These are phyloP conservation scores for Gracilinanus agilis DNA, from an alignment of 2,113 vertebrate genomes.

Conservation along the genomic window DNA sequence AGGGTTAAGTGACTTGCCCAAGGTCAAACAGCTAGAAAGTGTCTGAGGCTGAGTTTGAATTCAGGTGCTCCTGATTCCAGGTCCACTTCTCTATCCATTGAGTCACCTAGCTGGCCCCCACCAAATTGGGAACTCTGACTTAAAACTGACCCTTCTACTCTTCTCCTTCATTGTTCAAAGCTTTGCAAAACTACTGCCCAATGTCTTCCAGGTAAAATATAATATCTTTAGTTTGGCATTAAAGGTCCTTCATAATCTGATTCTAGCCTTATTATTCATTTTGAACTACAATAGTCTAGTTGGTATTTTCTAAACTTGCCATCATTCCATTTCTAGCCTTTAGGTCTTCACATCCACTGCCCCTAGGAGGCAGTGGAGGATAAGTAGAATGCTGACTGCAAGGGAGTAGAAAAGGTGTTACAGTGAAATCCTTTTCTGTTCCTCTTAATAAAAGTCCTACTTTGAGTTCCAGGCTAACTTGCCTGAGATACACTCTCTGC, in stretches of 20 bases:
- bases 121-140: not conserved
- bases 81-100: too few relatives aligned
- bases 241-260: not conserved
- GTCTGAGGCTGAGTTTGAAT: too few relatives aligned
- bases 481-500: not conserved
- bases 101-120: too few relatives aligned
- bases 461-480: not conserved
- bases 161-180: too few relatives aligned
- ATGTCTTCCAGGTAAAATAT: not conserved
- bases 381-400: not conserved
- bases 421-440: not conserved
- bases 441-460: not conserved
- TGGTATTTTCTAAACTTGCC: not conserved
- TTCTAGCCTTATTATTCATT: not conserved
- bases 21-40: too few relatives aligned
- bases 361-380: not conserved
- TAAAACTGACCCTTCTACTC: not conserved
- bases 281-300: not conserved
- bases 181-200: too few relatives aligned
- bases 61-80: too few relatives aligned
- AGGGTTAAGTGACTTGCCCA: too few relatives aligned
- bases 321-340: not conserved
- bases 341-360: not conserved
- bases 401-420: not conserved
- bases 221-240: not conserved